Evolutionary conservation across 2,888 invertebrate species (phyloP).

Genomic region (Caenorhabditis afra): DNA sequence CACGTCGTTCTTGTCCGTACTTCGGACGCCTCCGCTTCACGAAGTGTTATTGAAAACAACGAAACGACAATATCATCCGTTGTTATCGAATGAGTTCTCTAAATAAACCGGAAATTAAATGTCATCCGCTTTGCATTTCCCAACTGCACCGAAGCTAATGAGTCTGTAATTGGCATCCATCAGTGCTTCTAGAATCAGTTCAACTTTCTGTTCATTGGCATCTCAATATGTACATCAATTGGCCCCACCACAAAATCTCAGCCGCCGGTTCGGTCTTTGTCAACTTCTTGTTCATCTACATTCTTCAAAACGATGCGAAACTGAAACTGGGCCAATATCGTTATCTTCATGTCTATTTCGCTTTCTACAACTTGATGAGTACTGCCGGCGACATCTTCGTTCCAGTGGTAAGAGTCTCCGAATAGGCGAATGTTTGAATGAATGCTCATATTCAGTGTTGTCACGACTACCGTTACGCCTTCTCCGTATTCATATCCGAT

Average conservation of each 20-base stretch:
- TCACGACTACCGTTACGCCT: conserved; percentile 4
- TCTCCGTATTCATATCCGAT: not conserved
- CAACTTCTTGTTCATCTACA: not conserved
- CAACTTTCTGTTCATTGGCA: too few relatives aligned
- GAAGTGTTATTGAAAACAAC: too few relatives aligned
- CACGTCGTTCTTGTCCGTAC: too few relatives aligned
- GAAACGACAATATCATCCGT: too few relatives aligned
- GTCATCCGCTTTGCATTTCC: too few relatives aligned
- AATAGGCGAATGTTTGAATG: too few relatives aligned
- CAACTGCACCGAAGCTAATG: too few relatives aligned
- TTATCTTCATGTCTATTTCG: not conserved
- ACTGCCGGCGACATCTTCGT: not conserved
- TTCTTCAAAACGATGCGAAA: not conserved
- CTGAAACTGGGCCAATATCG: conserved; percentile 6
- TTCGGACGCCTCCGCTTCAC: too few relatives aligned
- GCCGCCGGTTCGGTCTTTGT: not conserved
- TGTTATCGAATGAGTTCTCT: too few relatives aligned
- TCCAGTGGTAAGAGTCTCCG: not conserved
- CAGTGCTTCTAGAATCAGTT: too few relatives aligned
- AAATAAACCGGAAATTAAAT: too few relatives aligned
- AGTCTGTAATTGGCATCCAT: too few relatives aligned
- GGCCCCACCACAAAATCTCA: not conserved
- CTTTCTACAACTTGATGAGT: not conserved
- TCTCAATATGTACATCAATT: conserved; percentile 3
- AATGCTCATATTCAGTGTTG: not conserved